phyloP scores from a whole-genome alignment of 2,888 invertebrate species.

The Chrysodeixis includens region DNA sequence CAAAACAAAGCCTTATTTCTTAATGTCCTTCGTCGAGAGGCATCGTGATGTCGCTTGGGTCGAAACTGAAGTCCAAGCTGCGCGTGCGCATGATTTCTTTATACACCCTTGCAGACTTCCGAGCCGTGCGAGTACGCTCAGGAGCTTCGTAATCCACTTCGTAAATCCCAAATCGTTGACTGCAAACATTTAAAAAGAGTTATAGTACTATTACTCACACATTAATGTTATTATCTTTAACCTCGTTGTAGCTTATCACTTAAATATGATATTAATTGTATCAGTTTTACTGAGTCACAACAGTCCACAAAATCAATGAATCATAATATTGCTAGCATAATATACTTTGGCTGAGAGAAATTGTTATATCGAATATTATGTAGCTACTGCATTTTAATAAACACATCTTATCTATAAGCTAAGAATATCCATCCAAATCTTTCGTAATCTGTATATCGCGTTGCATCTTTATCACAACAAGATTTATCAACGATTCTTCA shows the following conservation, averaged over 20 bases:
- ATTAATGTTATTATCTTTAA: neutral
- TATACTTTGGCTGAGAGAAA: neutral
- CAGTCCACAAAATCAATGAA: neutral
- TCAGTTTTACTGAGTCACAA: neutral
- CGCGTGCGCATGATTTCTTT: slow-evolving; percentile 65
- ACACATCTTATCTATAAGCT: too few relatives aligned
- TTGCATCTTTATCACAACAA: neutral
- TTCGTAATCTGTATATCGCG: too few relatives aligned
- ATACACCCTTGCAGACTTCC: slow-evolving; percentile 70
- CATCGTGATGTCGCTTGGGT: slow-evolving; percentile 62
- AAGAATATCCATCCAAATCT: too few relatives aligned
- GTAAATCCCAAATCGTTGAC: slow-evolving; percentile 69
- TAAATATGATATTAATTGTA: neutral
- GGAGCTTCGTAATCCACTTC: slow-evolving; percentile 66
- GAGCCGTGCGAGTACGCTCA: slow-evolving; percentile 67
- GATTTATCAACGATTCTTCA: neutral
- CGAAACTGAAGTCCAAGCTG: slow-evolving; percentile 57
- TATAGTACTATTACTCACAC: too few relatives aligned
- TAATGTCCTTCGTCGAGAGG: slow-evolving; percentile 65
- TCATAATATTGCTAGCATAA: neutral
- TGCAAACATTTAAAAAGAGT: too few relatives aligned
- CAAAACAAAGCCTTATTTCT: slow-evolving; percentile 8
- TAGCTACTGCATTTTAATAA: too few relatives aligned
- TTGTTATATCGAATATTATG: too few relatives aligned
- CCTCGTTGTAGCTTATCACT: neutral